Evolutionary conservation across 2,888 invertebrate genomes (phyloP), one percentile per base, ranked within the genome.

Genomic region (Matsumyia berberina): DNA sequence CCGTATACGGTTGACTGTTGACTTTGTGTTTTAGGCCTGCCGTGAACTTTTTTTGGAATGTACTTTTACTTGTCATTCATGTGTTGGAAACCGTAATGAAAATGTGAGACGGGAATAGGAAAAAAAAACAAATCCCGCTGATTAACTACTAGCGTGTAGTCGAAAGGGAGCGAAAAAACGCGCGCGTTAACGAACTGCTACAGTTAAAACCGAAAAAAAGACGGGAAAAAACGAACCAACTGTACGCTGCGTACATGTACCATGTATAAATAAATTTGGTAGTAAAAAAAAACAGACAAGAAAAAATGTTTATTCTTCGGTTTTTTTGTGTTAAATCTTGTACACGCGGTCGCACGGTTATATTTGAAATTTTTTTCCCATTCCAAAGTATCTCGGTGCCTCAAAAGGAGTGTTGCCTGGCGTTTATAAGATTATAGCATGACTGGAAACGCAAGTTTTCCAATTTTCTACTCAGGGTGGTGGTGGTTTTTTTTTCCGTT

Each of bases 371-470:
- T 58, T 37, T n/a, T 62, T 70, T 49, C 37, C 70, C 70, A 57
- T 62, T 55, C 51, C 53, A 62, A 73, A 62, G 39, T n/a, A n/a
- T 24, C 24, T 51, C 44, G 29, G 57, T n/a, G 69, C 64, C 31
- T 57, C 64, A 51, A 76, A 73, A 80, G 74, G 80, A 85, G 80
- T 58, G 70, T 76, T 79, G 74, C 74, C 70, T 80, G 70, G 74
- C 80, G 69, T 80, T 76, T 85, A 85, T 74, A 80, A 85, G 85
- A 85, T 85, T 80, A 80, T 66, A 58, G 58, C 70, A 70, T 80
- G 85, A 85, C 85, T 85, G 85, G 85, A 80, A 85, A 76, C 80
- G 70, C 69, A 80, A 79, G 66, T 80, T 80, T 85, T 85, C 64
- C 80, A 80, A 70, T 85, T 85, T 80, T 80, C 85, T 70, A 67